These are phyloP conservation scores for Laothoe populi DNA, from an alignment of 2,888 invertebrate species.

Conservation along the genomic window DNA sequence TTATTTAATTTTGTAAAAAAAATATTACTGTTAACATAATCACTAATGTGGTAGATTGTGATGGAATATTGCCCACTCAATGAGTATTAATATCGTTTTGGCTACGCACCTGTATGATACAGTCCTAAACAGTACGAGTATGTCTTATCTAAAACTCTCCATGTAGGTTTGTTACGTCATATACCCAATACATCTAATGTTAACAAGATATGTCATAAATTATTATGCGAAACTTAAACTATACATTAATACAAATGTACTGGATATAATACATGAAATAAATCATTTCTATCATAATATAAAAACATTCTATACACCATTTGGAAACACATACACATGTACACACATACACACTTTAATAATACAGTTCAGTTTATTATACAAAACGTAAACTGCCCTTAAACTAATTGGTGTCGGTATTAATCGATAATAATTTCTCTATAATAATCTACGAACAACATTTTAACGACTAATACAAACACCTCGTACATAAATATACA, in stretches of 20 bases:
- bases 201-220: constrained; percentile 57
- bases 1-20: constrained; percentile 75
- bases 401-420: constrained; percentile 37
- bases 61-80: constrained; percentile 70
- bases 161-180: constrained; percentile 16
- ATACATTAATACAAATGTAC: constrained; percentile 62
- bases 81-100: constrained; percentile 62
- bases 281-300: constrained; percentile 45
- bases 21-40: constrained; percentile 71
- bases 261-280: constrained; percentile 58
- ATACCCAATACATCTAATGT: constrained; percentile 23
- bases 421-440: constrained; percentile 26
- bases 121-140: constrained; percentile 34
- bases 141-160: constrained; percentile 39
- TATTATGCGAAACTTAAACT: constrained; percentile 46
- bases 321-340: constrained; percentile 49
- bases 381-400: constrained; percentile 71
- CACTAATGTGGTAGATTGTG: constrained; percentile 79
- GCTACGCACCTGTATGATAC: constrained; percentile 10
- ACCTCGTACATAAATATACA: constrained; percentile 70
- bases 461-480: constrained; percentile 55
- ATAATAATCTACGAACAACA: constrained; percentile 39
- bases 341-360: constrained; percentile 57
- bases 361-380: constrained; percentile 76
- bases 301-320: constrained; percentile 57